Base-by-base conservation (phyloP, 2,113 vertebrate genomes). In the Octodon degus region DNA sequence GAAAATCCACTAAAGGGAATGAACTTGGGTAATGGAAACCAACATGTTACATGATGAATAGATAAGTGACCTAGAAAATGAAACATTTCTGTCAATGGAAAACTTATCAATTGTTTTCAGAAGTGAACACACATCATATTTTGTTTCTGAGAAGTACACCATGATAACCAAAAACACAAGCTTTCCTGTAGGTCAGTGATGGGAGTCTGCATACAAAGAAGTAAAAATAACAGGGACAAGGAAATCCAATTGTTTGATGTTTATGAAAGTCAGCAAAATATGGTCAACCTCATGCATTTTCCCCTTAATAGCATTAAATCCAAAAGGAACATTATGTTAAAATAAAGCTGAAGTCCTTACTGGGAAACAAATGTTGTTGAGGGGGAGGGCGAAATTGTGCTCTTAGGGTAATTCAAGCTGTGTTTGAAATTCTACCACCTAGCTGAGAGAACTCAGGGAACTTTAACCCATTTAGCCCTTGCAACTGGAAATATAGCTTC, bases 1-100 rank as follows among this genome's bases (percentile, higher is more conserved):
- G 89, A 96, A 97, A 95, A 95, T 77, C 76, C 80, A 91, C 76
- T 96, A 95, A 94, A 96, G 76, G 50, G 88, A 98, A 97, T 83
- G 20, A 17, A 89, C 86, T 68, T 95, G 70, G 93, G 94, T 86
- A 65, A 79, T 20, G 14, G 43, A 97, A 97, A 25, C 27, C n/a
- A 95, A 63, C 1, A 93, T 79, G 90, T 32, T 83, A 60, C 94
- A 95, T 91, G 80, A 94, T 1, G 34, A 96, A 90, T 53, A 92
- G 93, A 91, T 90, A 95, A 97, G 79, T 96, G 91, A 84, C 53
- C 76, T n/a, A 7, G 82, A 94, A 95, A 96, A 95, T 88, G 16
- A 92, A 97, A 93, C 84, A 47, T 77, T 96, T 96, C 77, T 94
- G 83, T 93, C 76, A 53, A 89, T 30, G 2, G 89, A 81, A 91